These are phyloP conservation scores for Tupaia chinensis DNA, from an alignment of 2,113 vertebrate species.

Conservation along the genomic window DNA sequence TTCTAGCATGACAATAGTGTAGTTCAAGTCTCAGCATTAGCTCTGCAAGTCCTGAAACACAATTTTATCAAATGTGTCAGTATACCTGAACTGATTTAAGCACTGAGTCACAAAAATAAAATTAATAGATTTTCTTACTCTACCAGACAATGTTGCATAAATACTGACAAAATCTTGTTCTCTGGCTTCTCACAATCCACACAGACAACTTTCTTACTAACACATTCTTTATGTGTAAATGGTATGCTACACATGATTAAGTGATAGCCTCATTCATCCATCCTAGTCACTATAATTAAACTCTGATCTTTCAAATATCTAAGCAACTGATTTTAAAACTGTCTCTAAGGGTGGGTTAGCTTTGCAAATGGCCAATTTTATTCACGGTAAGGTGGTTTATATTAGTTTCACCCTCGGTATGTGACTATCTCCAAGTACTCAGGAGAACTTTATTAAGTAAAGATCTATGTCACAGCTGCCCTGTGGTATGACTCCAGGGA, in stretches of 20 bases:
- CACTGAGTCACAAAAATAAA: slow-evolving; percentile 46
- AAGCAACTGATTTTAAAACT: slow-evolving; percentile 31
- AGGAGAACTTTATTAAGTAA: neutral
- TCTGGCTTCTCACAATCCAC: slow-evolving; percentile 11
- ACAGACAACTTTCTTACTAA: neutral
- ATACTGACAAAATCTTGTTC: slow-evolving; percentile 23
- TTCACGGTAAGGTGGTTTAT: neutral
- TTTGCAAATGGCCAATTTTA: slow-evolving; percentile 37
- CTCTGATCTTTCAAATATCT: neutral
- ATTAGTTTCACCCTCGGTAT: neutral
- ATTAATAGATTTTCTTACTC: neutral
- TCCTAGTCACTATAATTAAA: slow-evolving; percentile 27
- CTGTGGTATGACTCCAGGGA: neutral
- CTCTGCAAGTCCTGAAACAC: neutral
- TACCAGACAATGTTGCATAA: neutral
- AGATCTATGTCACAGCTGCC: neutral
- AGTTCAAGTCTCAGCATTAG: neutral
- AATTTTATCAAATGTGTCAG: neutral
- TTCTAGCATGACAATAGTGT: neutral
- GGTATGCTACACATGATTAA: slow-evolving; percentile 29
- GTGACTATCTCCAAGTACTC: neutral
- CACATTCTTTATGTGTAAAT: slow-evolving; percentile 31
- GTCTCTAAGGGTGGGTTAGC: neutral
- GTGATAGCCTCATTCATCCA: neutral
- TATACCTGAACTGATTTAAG: neutral